These are phyloP conservation scores for Petrocephalus sullivani DNA, from an alignment of 2,797 vertebrate genomes.

Conservation along the genomic window DNA sequence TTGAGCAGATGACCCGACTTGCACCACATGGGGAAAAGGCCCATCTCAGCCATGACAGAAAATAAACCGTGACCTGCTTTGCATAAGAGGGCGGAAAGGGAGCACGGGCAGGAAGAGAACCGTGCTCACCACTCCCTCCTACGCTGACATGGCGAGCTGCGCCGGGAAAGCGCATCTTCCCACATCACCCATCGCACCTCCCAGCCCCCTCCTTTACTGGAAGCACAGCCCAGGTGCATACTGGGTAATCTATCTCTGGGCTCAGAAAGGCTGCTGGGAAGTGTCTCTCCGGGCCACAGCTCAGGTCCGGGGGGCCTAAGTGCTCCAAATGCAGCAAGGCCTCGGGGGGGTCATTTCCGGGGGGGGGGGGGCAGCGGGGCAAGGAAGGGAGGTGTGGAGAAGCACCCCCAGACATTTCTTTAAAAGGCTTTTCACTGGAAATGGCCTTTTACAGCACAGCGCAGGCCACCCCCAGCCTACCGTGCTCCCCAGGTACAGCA, in stretches of 20 bases:
- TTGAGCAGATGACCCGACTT: neutral
- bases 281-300: neutral
- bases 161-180: neutral
- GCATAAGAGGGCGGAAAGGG: neutral
- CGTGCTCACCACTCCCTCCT: neutral
- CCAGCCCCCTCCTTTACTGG: neutral
- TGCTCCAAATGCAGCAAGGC: neutral
- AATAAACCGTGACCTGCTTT: neutral
- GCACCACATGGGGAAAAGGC: neutral
- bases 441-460: neutral
- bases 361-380: neutral
- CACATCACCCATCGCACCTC: neutral
- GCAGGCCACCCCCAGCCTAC: neutral
- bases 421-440: conserved; percentile 4
- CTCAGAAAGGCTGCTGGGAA: neutral
- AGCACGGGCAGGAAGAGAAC: neutral
- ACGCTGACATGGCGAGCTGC: neutral
- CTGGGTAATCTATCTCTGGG: neutral
- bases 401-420: neutral
- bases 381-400: neutral
- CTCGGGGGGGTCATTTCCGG: neutral
- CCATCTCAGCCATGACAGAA: neutral
- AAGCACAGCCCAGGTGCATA: neutral
- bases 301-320: neutral
- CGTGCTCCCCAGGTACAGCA: neutral